phyloP scores from a whole-genome alignment of 2,113 vertebrate genomes.

The Oreochromis tanganicae region DNA sequence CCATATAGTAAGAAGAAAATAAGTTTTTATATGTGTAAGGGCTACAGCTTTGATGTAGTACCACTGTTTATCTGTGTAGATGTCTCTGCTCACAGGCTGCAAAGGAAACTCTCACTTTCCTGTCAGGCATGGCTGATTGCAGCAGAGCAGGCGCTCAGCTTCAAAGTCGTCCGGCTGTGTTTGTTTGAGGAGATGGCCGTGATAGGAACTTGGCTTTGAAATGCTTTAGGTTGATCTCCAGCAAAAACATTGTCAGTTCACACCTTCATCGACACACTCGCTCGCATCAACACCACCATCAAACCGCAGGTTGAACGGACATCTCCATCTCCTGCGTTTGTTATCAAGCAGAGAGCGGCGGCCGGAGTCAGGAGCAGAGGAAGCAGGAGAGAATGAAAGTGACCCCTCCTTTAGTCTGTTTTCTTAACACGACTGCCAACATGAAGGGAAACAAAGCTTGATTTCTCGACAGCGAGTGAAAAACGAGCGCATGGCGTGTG shows the following conservation, averaged over 20 bases:
- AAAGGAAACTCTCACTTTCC: constrained; percentile 50
- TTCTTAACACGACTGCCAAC: constrained; percentile 17
- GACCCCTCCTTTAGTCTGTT: background rate
- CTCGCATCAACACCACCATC: constrained; percentile 33
- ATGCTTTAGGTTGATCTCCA: background rate
- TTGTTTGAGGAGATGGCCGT: constrained; percentile 21
- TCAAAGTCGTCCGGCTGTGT: constrained; percentile 11
- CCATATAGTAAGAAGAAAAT: background rate
- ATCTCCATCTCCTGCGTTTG: constrained; percentile 14
- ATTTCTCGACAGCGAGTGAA: background rate
- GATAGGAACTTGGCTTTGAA: constrained; percentile 13
- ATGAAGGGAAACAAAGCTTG: background rate
- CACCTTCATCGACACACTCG: constrained; percentile 19
- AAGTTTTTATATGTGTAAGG: background rate
- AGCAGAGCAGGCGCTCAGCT: background rate
- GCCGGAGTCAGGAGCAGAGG: constrained; percentile 13
- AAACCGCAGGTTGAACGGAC: background rate
- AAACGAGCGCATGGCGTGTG: background rate
- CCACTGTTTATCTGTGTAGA: background rate
- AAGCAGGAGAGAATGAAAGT: constrained; percentile 5
- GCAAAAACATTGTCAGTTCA: constrained; percentile 1
- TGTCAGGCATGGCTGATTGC: constrained; percentile 20
- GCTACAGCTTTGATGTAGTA: background rate
- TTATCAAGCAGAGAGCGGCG: constrained; percentile 7
- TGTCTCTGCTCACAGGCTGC: background rate